Evolutionary conservation across 2,888 invertebrate genomes (phyloP).

Genomic region (Cephus pygmeus): DNA sequence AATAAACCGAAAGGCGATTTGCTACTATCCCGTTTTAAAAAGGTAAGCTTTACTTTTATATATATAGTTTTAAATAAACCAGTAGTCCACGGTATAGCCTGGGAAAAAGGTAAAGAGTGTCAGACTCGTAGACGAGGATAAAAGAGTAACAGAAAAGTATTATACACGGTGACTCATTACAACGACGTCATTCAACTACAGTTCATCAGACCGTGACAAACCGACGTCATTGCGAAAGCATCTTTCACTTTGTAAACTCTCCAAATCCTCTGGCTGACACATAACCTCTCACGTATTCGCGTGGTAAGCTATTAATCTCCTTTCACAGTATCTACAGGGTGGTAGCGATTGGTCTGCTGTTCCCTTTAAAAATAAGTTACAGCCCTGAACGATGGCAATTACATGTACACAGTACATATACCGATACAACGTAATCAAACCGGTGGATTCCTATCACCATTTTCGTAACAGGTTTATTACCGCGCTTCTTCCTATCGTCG

Average conservation of each 20-base stretch:
- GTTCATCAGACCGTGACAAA: neutral
- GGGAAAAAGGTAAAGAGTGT: neutral
- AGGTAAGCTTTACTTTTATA: neutral
- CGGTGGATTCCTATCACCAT: neutral
- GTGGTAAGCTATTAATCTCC: neutral
- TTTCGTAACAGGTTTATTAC: neutral
- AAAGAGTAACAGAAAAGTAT: neutral
- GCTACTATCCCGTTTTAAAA: neutral
- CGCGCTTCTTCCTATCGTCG: neutral
- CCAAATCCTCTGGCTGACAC: neutral
- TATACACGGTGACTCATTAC: neutral
- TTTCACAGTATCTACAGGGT: neutral
- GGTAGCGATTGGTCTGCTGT: neutral
- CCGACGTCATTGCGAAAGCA: neutral
- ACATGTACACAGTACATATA: neutral
- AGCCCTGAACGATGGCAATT: neutral
- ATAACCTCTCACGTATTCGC: neutral
- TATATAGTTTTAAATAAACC: neutral
- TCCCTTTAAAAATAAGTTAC: neutral
- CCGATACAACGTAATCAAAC: neutral
- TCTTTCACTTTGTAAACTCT: neutral
- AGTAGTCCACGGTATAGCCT: neutral
- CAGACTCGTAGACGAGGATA: neutral
- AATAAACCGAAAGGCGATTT: neutral
- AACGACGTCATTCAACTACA: neutral